These are phyloP conservation scores for Varroa destructor DNA, from an alignment of 1,140 invertebrate species.

Conservation along the genomic window DNA sequence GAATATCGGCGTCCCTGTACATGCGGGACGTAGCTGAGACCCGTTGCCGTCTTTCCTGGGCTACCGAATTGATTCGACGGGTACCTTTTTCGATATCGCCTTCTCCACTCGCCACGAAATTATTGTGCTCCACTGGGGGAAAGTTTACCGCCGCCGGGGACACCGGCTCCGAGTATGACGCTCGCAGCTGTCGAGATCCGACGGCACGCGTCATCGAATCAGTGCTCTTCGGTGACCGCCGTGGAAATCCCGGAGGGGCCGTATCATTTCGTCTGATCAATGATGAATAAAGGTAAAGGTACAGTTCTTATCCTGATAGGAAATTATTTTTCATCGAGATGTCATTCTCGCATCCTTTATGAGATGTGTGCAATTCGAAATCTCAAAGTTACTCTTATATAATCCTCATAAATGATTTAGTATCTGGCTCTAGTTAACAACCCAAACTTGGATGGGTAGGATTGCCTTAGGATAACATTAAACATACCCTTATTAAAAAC, in stretches of 20 bases:
- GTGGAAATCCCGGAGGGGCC: conserved; percentile 22
- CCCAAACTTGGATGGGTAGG: too few relatives aligned
- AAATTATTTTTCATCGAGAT: too few relatives aligned
- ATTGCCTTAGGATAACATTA: too few relatives aligned
- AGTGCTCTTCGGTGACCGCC: background rate
- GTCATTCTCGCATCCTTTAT: too few relatives aligned
- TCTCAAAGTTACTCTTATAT: too few relatives aligned
- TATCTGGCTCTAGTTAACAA: too few relatives aligned
- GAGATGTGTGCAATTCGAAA: too few relatives aligned
- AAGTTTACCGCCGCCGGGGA: conserved; percentile 4
- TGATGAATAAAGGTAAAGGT: too few relatives aligned
- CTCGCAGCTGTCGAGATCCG: conserved; percentile 1
- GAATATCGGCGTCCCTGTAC: background rate
- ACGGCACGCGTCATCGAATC: background rate
- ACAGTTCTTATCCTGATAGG: too few relatives aligned
- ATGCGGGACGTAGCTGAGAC: conserved; percentile 14
- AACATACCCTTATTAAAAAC: too few relatives aligned
- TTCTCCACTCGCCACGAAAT: conserved; percentile 5
- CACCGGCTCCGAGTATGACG: conserved; percentile 3
- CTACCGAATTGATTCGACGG: conserved; percentile 15
- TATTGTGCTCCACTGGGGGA: conserved; percentile 15
- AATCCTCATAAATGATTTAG: too few relatives aligned
- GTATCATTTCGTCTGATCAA: conserved; percentile 9
- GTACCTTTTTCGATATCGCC: conserved; percentile 17
- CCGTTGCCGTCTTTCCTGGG: conserved; percentile 11